Conservation (phyloP, 2,797 vertebrate species). For the Benthosema pterotum region DNA sequence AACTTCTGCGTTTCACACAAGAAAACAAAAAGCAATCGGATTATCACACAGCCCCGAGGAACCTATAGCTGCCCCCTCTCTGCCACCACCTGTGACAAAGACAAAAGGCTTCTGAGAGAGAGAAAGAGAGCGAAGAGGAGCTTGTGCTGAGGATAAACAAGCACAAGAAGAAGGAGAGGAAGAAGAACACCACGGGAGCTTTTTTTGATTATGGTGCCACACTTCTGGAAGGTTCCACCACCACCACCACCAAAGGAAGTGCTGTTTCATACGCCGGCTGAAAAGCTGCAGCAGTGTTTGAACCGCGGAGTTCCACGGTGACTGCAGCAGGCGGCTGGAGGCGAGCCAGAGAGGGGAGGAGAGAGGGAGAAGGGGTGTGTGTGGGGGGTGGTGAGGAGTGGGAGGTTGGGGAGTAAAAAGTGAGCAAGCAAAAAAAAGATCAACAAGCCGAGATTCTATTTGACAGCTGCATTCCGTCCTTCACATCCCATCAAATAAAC, state of each 20-base stretch:
- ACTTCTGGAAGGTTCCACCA: conserved; percentile 61
- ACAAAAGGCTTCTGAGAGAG: conserved; percentile 10
- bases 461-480: conserved; percentile 57
- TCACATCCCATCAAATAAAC: conserved; percentile 60
- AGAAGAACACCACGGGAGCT: too few relatives aligned
- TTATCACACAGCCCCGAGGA: too few relatives aligned
- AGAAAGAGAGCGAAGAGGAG: conserved; percentile 12
- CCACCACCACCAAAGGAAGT: too few relatives aligned
- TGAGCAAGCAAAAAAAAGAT: conserved; percentile 36
- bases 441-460: conserved; percentile 53
- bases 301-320: conserved; percentile 61
- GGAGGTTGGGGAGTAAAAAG: conserved; percentile 24
- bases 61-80: conserved; percentile 6
- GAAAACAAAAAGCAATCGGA: conserved; percentile 10
- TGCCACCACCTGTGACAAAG: conserved; percentile 44
- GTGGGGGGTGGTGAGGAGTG: too few relatives aligned
- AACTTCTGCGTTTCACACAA: conserved; percentile 34
- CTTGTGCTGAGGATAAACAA: conserved; percentile 38
- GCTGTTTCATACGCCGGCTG: conserved; percentile 54
- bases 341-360: conserved; percentile 60
- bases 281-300: conserved; percentile 70
- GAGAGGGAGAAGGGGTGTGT: conserved; percentile 18
- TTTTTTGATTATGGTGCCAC: conserved; percentile 35
- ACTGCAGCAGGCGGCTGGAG: conserved; percentile 79
- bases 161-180: conserved; percentile 22